These are phyloP conservation scores for Catalaphyllia jardinei DNA, from an alignment of 64 coral and sea anemone species.

Conservation along the genomic window DNA sequence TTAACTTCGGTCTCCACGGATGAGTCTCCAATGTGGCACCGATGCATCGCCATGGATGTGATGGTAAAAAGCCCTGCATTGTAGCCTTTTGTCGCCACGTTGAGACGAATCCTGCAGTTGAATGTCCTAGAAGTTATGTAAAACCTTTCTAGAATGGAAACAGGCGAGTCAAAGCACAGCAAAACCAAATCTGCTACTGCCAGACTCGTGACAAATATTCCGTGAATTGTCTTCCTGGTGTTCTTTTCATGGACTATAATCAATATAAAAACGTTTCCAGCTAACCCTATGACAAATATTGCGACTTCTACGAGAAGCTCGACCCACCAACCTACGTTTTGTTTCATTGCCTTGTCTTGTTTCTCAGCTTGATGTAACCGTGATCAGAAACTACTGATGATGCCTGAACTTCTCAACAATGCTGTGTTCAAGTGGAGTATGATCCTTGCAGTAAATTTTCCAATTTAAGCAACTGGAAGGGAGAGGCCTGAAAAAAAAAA, in stretches of 20 bases:
- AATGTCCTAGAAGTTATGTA: background rate
- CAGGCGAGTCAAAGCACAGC: background rate
- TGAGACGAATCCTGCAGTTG: background rate
- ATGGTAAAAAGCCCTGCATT: slow-evolving; percentile 55
- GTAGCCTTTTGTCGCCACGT: slow-evolving; percentile 15
- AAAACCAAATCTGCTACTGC: slow-evolving; percentile 53
- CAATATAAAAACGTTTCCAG: slow-evolving; percentile 50
- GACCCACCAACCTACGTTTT: background rate
- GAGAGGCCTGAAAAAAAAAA: too few relatives aligned
- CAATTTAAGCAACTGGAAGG: too few relatives aligned
- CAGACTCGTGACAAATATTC: slow-evolving; percentile 52
- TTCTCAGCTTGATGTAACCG: too few relatives aligned
- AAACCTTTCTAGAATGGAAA: background rate
- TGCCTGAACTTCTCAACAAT: too few relatives aligned
- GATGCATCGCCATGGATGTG: slow-evolving; percentile 68
- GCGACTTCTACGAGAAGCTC: background rate
- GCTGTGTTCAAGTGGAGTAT: too few relatives aligned
- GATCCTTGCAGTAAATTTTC: too few relatives aligned
- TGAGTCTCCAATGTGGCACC: slow-evolving; percentile 64
- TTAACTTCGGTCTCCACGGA: slow-evolving; percentile 57
- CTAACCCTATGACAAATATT: slow-evolving; percentile 32
- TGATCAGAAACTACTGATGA: too few relatives aligned
- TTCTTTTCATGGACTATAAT: slow-evolving; percentile 34
- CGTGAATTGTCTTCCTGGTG: slow-evolving; percentile 36
- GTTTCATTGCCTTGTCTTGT: too few relatives aligned